phyloP scores from a whole-genome alignment of 64 coral and sea anemone genomes.

The Stichodactyla mertensii region DNA sequence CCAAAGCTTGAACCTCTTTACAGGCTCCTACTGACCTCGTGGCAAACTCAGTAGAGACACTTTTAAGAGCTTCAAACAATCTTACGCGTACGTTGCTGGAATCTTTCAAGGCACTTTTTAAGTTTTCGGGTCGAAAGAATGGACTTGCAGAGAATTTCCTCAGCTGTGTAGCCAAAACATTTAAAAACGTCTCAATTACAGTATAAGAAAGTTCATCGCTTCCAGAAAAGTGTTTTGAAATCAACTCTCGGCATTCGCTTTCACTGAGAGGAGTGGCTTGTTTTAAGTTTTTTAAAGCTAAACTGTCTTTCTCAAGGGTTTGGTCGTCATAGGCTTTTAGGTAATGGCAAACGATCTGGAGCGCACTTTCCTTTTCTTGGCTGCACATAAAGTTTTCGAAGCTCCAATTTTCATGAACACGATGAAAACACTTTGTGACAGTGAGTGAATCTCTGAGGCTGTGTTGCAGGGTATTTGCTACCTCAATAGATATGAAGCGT shows the following conservation, averaged over 20 bases:
- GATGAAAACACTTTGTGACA: slow-evolving; percentile 66
- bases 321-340: slow-evolving; percentile 43
- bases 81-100: slow-evolving; percentile 32
- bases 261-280: slow-evolving; percentile 8
- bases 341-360: slow-evolving; percentile 88
- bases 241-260: slow-evolving; percentile 32
- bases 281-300: slow-evolving; percentile 22
- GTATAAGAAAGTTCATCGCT: slow-evolving; percentile 63
- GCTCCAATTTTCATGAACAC: slow-evolving; percentile 37
- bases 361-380: slow-evolving; percentile 38
- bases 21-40: slow-evolving; percentile 55
- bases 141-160: slow-evolving; percentile 72
- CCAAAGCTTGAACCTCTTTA: slow-evolving; percentile 48
- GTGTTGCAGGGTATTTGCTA: slow-evolving; percentile 52
- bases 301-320: slow-evolving; percentile 37
- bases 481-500: slow-evolving; percentile 46
- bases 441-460: slow-evolving; percentile 53
- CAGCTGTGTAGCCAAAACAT: slow-evolving; percentile 79
- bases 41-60: slow-evolving; percentile 80
- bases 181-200: slow-evolving; percentile 62
- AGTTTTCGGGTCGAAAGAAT: slow-evolving; percentile 59
- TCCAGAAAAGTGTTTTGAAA: slow-evolving; percentile 31
- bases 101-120: slow-evolving; percentile 38
- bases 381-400: slow-evolving; percentile 50
- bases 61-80: slow-evolving; percentile 70